A percentile compares a stretch with the other conserved stretches of the same genome.
Conservation (phyloP, 2,113 vertebrate species). For the Anoplopoma fimbria region DNA sequence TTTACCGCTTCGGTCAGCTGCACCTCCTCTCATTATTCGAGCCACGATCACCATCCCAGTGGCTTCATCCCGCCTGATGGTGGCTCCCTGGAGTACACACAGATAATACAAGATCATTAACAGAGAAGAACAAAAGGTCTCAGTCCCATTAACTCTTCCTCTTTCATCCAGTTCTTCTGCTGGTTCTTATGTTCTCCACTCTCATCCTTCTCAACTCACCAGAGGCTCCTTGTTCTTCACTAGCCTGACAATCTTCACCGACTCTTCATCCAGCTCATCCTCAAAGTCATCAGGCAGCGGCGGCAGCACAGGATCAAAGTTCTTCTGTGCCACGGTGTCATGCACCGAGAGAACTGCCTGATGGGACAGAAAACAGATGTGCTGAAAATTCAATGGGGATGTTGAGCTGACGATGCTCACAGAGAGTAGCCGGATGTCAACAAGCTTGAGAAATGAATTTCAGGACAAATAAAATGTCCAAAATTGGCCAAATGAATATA, state of each 20-base stretch:
- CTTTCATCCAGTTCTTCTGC: not conserved
- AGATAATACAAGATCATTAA: not conserved
- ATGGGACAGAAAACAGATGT: not conserved
- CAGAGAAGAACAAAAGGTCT: not conserved
- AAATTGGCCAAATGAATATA: accelerated
- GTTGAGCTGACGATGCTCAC: not conserved
- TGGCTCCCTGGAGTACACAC: slow-evolving; percentile 88
- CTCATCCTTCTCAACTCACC: slow-evolving; percentile 78
- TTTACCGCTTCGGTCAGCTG: slow-evolving; percentile 93
- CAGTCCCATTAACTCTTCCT: not conserved
- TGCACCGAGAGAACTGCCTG: slow-evolving; percentile 95
- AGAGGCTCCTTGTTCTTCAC: slow-evolving; percentile 98
- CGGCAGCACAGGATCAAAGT: slow-evolving; percentile 94
- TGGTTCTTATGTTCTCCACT: not conserved
- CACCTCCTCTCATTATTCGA: slow-evolving; percentile 95
- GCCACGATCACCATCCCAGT: slow-evolving; percentile 92
- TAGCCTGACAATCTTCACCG: slow-evolving; percentile 95
- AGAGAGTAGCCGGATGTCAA: too few relatives aligned
- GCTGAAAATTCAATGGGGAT: not conserved
- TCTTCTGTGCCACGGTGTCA: slow-evolving; percentile 96
- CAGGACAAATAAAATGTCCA: not conserved
- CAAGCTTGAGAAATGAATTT: slow-evolving; percentile 4
- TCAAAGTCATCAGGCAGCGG: slow-evolving; percentile 92
- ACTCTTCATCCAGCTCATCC: slow-evolving; percentile 96
- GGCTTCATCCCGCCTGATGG: slow-evolving; percentile 92